Base-by-base conservation (phyloP, 2,113 vertebrate genomes). In the Aspiorhynchus laticeps region DNA sequence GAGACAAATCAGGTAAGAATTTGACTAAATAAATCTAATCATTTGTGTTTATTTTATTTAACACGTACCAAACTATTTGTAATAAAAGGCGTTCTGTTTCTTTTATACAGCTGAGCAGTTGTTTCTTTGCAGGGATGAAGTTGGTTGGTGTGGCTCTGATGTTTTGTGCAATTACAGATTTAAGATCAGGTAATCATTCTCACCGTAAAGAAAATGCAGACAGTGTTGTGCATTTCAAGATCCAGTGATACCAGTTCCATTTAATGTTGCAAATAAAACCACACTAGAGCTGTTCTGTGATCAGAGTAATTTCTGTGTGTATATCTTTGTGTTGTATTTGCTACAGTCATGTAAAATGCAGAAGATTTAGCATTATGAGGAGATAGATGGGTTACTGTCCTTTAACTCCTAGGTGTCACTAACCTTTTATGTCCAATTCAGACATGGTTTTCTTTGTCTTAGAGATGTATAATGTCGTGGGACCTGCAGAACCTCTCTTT, bases 111-210 rank as follows among this genome's bases (percentile, higher is more conserved):
- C 21, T 11, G 4, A 75, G 38, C 14, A 28, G 24, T 43, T 74
- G 24, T 24, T 73, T 38, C 9, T 73, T 73, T 38, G 19, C 36
- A 33, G 31, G 11, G 31, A 56, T 56, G 48, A 56, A 80, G 77
- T 59, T 80, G 17, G 19, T 59, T 56, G 7, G 28, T 24, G 9
- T 80, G 77, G 5, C 51, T 59, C 48, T 80, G 17, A 59, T 80
- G 24, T 33, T n/a, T 59, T 36, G 15, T 59, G 77, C 15, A 80
- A 36, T 80, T 36, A 59, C 10, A 79, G 31, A 79, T 79, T 79
- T 46, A 79, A 56, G 17, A 56, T 53, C 77, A 79, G 48, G 77
- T 56, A 80, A 59, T 51, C n/a, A n/a, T 74, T 74, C 21, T 41
- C 21, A 41, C 33, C 19, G 38, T 71, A 19, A 21, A 19, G 7